phyloP scores from a whole-genome alignment of 2,888 invertebrate genomes.

The Drosophila sordidula region DNA sequence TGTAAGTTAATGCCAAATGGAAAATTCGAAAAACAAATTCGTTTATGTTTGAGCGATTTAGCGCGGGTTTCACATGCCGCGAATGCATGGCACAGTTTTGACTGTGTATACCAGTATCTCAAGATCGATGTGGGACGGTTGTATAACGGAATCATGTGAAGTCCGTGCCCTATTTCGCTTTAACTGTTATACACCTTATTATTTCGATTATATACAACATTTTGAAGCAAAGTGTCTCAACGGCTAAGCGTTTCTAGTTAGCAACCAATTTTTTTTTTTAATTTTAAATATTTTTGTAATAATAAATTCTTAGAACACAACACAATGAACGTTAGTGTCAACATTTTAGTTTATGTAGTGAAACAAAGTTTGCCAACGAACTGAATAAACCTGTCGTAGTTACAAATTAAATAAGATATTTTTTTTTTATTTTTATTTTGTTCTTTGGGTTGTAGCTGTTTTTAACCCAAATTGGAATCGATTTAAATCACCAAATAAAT shows the following conservation, averaged over 20 bases:
- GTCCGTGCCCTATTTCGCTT: constrained; percentile 23
- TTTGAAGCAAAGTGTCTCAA: constrained; percentile 80
- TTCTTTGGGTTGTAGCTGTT: constrained; percentile 64
- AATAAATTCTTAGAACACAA: constrained; percentile 18
- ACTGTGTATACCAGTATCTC: constrained; percentile 1
- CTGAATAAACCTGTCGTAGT: constrained; percentile 42
- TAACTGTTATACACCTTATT: constrained; percentile 28
- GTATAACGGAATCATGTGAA: constrained; percentile 25
- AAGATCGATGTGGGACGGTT: neutral
- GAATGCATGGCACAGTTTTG: constrained; percentile 4
- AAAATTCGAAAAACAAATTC: constrained; percentile 12
- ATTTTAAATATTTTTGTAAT: constrained; percentile 3
- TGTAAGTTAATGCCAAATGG: constrained; percentile 88
- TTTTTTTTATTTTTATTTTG: constrained; percentile 11
- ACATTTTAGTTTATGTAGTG: constrained; percentile 60
- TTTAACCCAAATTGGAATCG: constrained; percentile 28
- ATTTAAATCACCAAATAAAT: constrained; percentile 45
- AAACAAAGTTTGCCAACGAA: constrained; percentile 32
- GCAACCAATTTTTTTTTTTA: constrained; percentile 32
- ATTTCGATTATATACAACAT: constrained; percentile 48
- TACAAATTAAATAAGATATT: constrained; percentile 30
- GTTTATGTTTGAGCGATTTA: constrained; percentile 25
- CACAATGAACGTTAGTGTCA: constrained; percentile 71
- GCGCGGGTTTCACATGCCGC: constrained; percentile 30
- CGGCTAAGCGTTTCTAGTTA: constrained; percentile 67